phyloP scores from a whole-genome alignment of 1,140 invertebrate species.

The Chymomyza costata region DNA sequence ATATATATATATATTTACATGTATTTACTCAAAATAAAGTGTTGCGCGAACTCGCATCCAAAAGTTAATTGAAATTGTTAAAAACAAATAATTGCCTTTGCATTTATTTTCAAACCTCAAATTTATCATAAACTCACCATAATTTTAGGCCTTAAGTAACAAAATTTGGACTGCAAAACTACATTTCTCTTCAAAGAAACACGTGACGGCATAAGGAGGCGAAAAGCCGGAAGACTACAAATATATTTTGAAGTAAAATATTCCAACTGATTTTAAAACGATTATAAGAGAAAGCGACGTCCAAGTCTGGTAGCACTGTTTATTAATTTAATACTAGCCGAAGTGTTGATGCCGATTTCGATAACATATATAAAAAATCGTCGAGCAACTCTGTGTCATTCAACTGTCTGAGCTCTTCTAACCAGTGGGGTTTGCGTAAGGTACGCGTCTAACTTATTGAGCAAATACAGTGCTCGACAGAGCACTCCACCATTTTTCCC shows the following conservation, averaged over 20 bases:
- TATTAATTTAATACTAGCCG: too few relatives aligned
- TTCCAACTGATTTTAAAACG: too few relatives aligned
- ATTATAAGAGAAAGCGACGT: not conserved
- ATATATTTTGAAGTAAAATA: not conserved
- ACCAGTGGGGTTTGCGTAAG: too few relatives aligned
- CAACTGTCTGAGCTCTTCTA: constrained; percentile 22
- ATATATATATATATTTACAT: constrained; percentile 29
- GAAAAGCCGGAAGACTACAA: not conserved
- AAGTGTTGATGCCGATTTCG: constrained; percentile 16
- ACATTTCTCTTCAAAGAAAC: constrained; percentile 43
- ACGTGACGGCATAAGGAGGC: constrained; percentile 14
- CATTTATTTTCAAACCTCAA: constrained; percentile 36
- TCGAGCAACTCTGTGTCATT: constrained; percentile 25
- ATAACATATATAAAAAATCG: constrained; percentile 22
- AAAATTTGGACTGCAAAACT: constrained; percentile 60
- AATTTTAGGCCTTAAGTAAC: constrained; percentile 49
- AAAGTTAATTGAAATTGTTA: constrained; percentile 29
- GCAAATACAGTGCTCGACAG: too few relatives aligned
- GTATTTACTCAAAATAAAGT: constrained; percentile 35
- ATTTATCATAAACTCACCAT: constrained; percentile 41
- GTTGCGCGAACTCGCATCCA: too few relatives aligned
- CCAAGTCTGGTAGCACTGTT: constrained; percentile 13
- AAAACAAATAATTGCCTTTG: constrained; percentile 18
- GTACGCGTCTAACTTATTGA: too few relatives aligned
- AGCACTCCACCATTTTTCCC: constrained; percentile 42